phyloP scores from a whole-genome alignment of 2,113 vertebrate species.

The Nymphicus hollandicus region DNA sequence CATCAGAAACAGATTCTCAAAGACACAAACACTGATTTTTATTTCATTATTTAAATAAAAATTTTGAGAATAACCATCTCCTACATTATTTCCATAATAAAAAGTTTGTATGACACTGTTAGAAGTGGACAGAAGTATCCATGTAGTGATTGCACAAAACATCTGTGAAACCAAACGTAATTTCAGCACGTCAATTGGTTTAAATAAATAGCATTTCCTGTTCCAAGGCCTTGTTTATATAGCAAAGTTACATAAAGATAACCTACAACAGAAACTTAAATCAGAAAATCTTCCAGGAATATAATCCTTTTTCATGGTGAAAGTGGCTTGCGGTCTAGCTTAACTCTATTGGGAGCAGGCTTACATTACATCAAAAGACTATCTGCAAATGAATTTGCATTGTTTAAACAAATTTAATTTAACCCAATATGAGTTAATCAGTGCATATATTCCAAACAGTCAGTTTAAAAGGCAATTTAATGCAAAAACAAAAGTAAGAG shows the following conservation, averaged over 20 bases:
- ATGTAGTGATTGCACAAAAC: background rate
- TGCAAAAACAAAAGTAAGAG: background rate
- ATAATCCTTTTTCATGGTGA: slow-evolving; percentile 22
- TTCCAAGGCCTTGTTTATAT: background rate
- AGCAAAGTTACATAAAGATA: slow-evolving; percentile 9
- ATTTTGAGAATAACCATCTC: background rate
- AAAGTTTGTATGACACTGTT: background rate
- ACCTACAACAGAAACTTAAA: slow-evolving; percentile 20
- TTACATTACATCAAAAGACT: slow-evolving; percentile 25
- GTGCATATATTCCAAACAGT: background rate
- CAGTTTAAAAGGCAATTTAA: slow-evolving; percentile 19
- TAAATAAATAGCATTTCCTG: background rate
- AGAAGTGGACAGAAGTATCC: background rate
- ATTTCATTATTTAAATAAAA: slow-evolving; percentile 10
- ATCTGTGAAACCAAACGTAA: background rate
- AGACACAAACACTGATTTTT: background rate
- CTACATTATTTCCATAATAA: background rate
- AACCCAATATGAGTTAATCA: slow-evolving; percentile 59
- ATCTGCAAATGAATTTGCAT: slow-evolving; percentile 43
- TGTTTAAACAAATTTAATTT: slow-evolving; percentile 42
- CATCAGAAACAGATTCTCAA: background rate
- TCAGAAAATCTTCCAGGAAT: slow-evolving; percentile 3
- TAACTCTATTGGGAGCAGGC: slow-evolving; percentile 10
- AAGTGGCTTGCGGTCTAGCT: background rate
- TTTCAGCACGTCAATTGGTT: background rate